Base-by-base conservation (phyloP, 1,140 invertebrate genomes). In the Triops cancriformis region DNA sequence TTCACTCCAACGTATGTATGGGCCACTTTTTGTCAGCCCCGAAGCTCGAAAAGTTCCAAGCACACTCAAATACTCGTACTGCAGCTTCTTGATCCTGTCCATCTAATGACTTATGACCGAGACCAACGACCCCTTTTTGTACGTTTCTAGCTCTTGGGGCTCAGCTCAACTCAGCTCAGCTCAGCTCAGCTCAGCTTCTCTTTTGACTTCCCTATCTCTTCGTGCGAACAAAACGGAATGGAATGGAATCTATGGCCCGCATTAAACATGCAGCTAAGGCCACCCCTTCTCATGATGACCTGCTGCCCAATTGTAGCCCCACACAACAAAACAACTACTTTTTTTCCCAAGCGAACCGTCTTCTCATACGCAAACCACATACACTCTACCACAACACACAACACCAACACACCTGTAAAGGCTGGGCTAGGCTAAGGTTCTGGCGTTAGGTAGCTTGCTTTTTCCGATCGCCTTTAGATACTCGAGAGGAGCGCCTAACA, bases 31-130 rank as follows among this genome's bases (percentile, higher is more conserved):
- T 37, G n/a, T 37, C 31, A 2, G 31, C 31, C 31, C 31, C 31
- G 31, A 37, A 37, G 31, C 31, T 37, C 31, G 31, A 37, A 37
- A 37, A 37, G 31, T 37, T 37, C 31, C 31, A 37, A 37, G 31
- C 31, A 37, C 31, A 37, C 51, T 14, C 9, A 64, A 64, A 64
- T 64, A 64, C 51, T 64, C 14, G 51, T 64, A 37, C 51, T 64
- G 51, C 51, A 64, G 51, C 51, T 64, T 64, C 51, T 64, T 64
- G 51, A 64, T 64, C 51, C 51, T 64, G 51, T 64, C 51, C 51
- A 64, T 64, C 51, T 64, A 64, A 64, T 64, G 51, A 64, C 51
- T 64, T 64, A 64, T 64, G 51, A 64, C 51, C 51, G 14, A 64
- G 51, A 64, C 51, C 51, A 64, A 64, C 51, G 51, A 64, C 51